Evolutionary conservation across 2,888 invertebrate species (phyloP), one percentile per base, ranked within the genome.

Genomic region (Dryobota labecula): DNA sequence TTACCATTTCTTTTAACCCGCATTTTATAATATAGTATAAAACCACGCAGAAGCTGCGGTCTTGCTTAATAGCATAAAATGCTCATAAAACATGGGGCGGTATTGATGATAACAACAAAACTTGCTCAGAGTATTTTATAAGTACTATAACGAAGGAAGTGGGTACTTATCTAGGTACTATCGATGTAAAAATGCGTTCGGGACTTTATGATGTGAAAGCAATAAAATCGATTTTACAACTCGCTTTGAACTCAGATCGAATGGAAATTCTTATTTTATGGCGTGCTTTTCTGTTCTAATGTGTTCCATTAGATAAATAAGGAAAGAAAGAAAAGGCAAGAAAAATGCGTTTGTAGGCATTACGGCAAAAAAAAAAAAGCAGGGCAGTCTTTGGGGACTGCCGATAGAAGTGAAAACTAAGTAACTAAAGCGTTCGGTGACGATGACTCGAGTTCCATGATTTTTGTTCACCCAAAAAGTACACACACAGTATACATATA

Each of bases 201-300:
- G 38, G 74, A 86, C 83, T 91, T 91, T 90, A 91, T 90, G 90
- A 87, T 83, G 88, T 86, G 89, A 88, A 90, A 87, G 89, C 84
- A 88, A 87, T 91, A 90, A 91, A 90, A 87, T 85, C 86, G 85
- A 85, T 88, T 90, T 91, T 90, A 92, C 84, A 85, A 84, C 84
- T 82, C 86, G 82, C 88, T 89, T 87, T 84, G 83, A 87, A 87
- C 84, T 83, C 83, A 78, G 79, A 86, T 87, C 86, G 85, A 87
- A 88, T 84, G 84, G 85, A 89, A 86, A 87, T 86, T 86, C 63
- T 73, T 76, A 67, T 78, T 86, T 86, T 74, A 86, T 73, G 54
- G 61, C 61, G 66, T 72, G 65, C 63, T 79, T 80, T 84, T 79
- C 69, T 69, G 65, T 72, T 60, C 71, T 76, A 82, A 81, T 79